A percentile compares a stretch with the other conserved stretches of the same genome.
phyloP scores from a whole-genome alignment of 1,140 invertebrate species.

The Lepidurus arcticus region DNA sequence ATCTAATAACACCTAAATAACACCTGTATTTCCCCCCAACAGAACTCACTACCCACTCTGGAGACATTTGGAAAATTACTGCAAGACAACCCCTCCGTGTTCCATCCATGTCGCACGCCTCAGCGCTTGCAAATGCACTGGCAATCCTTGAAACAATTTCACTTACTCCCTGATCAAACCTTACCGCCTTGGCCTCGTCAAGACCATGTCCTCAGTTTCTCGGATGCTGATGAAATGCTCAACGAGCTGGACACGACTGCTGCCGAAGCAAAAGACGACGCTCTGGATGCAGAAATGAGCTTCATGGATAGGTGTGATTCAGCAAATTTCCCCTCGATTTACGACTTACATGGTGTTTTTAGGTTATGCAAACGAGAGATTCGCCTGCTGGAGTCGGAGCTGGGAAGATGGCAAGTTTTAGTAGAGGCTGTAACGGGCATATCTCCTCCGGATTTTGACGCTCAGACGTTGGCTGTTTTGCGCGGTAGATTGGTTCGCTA shows the following conservation, averaged over 20 bases:
- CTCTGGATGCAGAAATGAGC: slow-evolving; percentile 62
- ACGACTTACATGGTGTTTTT: slow-evolving; percentile 38
- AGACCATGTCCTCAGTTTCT: slow-evolving; percentile 73
- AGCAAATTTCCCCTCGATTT: not conserved
- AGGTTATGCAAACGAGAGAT: slow-evolving; percentile 74
- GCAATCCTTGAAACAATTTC: slow-evolving; percentile 88
- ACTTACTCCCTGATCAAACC: slow-evolving; percentile 82
- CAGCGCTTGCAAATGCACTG: slow-evolving; percentile 82
- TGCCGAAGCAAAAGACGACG: slow-evolving; percentile 60
- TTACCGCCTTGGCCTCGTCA: slow-evolving; percentile 49
- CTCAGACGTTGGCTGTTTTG: slow-evolving; percentile 87
- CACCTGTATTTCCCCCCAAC: slow-evolving; percentile 36
- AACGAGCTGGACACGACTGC: slow-evolving; percentile 76
- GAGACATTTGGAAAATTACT: slow-evolving; percentile 82
- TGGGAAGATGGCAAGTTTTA: slow-evolving; percentile 86
- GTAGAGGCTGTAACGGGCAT: slow-evolving; percentile 80
- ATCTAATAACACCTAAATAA: not conserved
- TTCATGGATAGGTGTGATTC: slow-evolving; percentile 57
- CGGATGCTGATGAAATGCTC: slow-evolving; percentile 84
- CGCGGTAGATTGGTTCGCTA: slow-evolving; percentile 86
- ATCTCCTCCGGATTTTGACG: slow-evolving; percentile 75
- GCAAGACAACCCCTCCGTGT: slow-evolving; percentile 72
- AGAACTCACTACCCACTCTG: slow-evolving; percentile 59
- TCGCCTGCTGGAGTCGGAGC: slow-evolving; percentile 77
- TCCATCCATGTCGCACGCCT: slow-evolving; percentile 79